Evolutionary conservation across 2,113 vertebrate species (phyloP).

Genomic region (Labeo catla): DNA sequence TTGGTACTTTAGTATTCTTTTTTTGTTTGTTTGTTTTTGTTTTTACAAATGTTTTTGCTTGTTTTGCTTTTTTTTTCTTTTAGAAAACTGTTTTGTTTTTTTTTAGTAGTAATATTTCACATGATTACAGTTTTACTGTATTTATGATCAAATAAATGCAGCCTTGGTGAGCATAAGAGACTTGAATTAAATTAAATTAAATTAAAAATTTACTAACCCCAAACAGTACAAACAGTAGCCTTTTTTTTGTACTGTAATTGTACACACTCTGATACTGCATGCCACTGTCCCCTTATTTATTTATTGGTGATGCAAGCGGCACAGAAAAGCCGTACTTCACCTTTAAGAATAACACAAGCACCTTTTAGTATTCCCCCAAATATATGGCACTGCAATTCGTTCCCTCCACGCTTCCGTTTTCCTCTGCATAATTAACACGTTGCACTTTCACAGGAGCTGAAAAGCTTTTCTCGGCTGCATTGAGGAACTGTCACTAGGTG

Average conservation of each 20-base stretch:
- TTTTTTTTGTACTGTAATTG: no score
- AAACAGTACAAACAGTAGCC: no score
- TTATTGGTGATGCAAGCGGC: not conserved
- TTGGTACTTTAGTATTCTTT: not conserved
- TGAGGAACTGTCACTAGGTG: constrained; percentile 71
- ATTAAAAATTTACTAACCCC: no score
- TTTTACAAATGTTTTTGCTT: not conserved
- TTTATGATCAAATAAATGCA: no score
- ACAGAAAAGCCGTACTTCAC: not conserved
- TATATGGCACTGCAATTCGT: not conserved
- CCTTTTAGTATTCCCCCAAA: not conserved
- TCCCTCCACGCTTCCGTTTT: not conserved
- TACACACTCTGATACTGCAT: no score
- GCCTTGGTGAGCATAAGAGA: no score
- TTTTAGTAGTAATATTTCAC: no score
- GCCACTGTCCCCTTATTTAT: no score
- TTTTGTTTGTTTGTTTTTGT: not conserved
- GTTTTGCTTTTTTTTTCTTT: not conserved
- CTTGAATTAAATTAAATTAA: no score
- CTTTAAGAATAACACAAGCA: constrained; percentile 24
- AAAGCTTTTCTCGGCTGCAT: constrained; percentile 51
- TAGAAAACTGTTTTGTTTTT: no score
- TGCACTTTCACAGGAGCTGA: not conserved
- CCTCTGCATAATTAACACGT: not conserved
- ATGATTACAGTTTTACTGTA: no score